A percentile compares a stretch with the other conserved stretches of the same genome.
Conservation (phyloP, 2,797 vertebrate genomes). For the Onychomys torridus region DNA sequence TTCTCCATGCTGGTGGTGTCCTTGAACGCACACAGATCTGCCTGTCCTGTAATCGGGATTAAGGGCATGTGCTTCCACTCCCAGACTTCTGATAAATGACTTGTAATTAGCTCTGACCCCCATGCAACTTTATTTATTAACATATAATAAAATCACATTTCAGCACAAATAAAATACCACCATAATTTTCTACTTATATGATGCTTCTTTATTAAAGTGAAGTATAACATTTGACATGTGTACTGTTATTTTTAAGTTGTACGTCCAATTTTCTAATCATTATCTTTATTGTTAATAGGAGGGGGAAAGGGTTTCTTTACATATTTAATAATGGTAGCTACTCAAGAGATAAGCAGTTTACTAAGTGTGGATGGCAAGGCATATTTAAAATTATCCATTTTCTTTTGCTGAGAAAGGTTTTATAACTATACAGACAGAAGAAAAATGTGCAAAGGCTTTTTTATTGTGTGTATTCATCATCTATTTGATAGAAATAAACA, state of each 20-base stretch:
- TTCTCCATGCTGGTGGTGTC: no score
- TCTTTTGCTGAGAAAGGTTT: background rate
- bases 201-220: background rate
- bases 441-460: background rate
- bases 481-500: slow-evolving; percentile 14
- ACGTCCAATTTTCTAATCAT: background rate
- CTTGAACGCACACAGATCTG: no score
- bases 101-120: no score
- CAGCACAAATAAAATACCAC: no score
- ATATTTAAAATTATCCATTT: background rate
- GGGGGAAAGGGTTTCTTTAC: background rate
- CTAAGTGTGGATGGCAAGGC: background rate
- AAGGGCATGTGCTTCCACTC: no score
- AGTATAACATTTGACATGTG: background rate
- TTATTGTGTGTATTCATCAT: background rate
- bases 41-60: no score
- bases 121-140: no score
- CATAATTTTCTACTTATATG: no score
- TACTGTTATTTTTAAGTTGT: background rate
- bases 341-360: background rate
- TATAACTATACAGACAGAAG: background rate
- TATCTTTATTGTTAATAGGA: background rate
- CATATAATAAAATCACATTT: no score
- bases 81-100: no score
- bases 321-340: background rate